Percentiles rank a stretch among this genome's conserved stretches.
phyloP scores from a whole-genome alignment of 2,888 invertebrate genomes.

The Cinara cedri region DNA sequence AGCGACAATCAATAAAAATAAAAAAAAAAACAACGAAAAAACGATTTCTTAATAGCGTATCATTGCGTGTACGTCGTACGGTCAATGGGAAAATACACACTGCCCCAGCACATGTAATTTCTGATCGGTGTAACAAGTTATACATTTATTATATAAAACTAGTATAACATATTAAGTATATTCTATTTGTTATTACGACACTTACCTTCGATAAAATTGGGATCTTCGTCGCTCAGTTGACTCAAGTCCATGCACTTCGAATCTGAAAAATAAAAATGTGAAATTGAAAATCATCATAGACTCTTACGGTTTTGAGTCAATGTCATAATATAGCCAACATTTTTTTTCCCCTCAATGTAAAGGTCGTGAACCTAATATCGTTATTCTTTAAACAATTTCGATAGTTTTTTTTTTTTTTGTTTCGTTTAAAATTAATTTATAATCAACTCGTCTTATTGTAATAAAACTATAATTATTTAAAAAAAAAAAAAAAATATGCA shows the following conservation, averaged over 20 bases:
- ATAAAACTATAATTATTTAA: no score
- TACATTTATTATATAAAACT: constrained; percentile 23
- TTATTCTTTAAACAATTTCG: no score
- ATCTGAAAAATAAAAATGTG: constrained; percentile 42
- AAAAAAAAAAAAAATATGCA: background rate
- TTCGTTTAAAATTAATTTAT: no score
- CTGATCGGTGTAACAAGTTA: background rate
- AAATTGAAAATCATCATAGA: constrained; percentile 9
- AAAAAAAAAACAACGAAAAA: constrained; percentile 37
- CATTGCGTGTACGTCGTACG: constrained; percentile 13
- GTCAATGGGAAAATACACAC: constrained; percentile 36
- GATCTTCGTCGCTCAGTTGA: constrained; percentile 50
- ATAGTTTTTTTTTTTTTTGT: no score
- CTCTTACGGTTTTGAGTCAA: background rate
- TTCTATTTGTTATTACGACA: constrained; percentile 25
- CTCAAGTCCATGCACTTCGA: constrained; percentile 50
- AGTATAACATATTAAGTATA: background rate
- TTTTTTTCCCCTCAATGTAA: background rate
- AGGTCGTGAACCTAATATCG: no score
- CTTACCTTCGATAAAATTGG: constrained; percentile 48
- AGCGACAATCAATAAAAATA: constrained; percentile 46
- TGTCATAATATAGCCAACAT: constrained; percentile 14
- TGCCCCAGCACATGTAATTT: constrained; percentile 46
- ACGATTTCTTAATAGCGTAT: constrained; percentile 32
- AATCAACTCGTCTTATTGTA: no score